phyloP scores from a whole-genome alignment of 2,888 invertebrate species.

The Sphaerophoria rueppellii region DNA sequence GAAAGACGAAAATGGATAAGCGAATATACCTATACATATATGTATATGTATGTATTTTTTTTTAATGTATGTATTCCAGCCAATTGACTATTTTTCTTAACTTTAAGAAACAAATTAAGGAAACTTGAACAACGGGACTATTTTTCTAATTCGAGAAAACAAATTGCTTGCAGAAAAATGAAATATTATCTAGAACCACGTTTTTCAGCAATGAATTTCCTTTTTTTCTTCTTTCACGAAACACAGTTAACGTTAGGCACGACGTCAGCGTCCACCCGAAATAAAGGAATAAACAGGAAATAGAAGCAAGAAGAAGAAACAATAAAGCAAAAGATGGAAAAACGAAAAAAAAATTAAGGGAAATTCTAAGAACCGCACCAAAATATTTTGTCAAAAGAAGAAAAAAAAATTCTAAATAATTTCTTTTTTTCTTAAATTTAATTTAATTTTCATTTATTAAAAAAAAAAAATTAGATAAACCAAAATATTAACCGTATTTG shows the following conservation, averaged over 20 bases:
- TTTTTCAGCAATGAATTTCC: constrained; percentile 13
- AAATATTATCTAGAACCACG: constrained; percentile 10
- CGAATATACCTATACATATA: constrained; percentile 18
- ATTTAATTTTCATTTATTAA: constrained; percentile 19
- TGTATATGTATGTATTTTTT: constrained; percentile 36
- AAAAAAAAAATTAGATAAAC: constrained; percentile 21
- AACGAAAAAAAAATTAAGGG: constrained; percentile 23
- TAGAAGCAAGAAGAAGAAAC: constrained; percentile 41
- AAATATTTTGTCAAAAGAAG: constrained; percentile 45
- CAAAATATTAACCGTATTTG: constrained; percentile 38
- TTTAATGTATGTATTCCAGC: constrained; percentile 36
- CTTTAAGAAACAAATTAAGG: constrained; percentile 15
- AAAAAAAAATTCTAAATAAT: background rate
- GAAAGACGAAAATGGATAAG: constrained; percentile 50
- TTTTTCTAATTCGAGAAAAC: constrained; percentile 4
- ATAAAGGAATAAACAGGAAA: constrained; percentile 45
- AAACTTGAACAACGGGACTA: constrained; percentile 10
- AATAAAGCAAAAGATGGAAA: constrained; percentile 38
- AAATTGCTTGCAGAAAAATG: background rate
- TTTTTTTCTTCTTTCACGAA: constrained; percentile 27
- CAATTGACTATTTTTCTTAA: constrained; percentile 50
- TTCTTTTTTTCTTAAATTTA: background rate
- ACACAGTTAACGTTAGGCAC: constrained; percentile 41
- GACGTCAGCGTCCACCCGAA: constrained; percentile 19
- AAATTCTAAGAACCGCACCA: constrained; percentile 60